Evolutionary conservation across 2,113 vertebrate genomes (phyloP).

Genomic region (Cynopterus brachyotis): DNA sequence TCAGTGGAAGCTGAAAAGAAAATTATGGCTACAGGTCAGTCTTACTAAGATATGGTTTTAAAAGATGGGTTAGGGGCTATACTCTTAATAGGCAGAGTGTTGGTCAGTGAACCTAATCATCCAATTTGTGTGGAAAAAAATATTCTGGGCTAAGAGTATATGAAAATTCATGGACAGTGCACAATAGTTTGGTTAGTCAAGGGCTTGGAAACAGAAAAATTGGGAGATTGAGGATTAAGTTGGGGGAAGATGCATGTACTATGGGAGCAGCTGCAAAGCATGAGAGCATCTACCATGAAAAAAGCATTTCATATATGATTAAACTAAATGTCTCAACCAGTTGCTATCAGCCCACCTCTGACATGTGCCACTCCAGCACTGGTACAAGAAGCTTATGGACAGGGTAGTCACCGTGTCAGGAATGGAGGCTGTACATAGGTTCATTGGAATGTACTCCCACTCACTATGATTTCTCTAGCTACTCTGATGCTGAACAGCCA

Average conservation of each 20-base stretch:
- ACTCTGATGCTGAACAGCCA: neutral
- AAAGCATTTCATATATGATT: neutral
- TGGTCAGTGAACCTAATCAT: neutral
- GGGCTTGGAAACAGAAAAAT: neutral
- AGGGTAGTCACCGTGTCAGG: neutral
- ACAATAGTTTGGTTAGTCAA: neutral
- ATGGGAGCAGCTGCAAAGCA: neutral
- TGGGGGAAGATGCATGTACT: neutral
- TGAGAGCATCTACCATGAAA: neutral
- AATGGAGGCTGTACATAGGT: fast-evolving
- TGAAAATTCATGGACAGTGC: neutral
- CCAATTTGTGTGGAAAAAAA: neutral
- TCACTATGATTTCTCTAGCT: neutral
- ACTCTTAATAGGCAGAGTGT: neutral
- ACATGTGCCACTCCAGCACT: neutral
- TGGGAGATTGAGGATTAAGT: neutral
- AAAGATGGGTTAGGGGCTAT: neutral
- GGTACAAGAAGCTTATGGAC: neutral
- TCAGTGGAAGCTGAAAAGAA: neutral
- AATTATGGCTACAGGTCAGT: neutral
- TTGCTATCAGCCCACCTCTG: neutral
- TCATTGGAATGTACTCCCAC: neutral
- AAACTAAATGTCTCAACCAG: neutral
- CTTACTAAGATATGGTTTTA: neutral
- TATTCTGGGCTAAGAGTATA: neutral